Base-by-base conservation (phyloP, 2,113 vertebrate genomes). In the Neopipo cinnamomea region DNA sequence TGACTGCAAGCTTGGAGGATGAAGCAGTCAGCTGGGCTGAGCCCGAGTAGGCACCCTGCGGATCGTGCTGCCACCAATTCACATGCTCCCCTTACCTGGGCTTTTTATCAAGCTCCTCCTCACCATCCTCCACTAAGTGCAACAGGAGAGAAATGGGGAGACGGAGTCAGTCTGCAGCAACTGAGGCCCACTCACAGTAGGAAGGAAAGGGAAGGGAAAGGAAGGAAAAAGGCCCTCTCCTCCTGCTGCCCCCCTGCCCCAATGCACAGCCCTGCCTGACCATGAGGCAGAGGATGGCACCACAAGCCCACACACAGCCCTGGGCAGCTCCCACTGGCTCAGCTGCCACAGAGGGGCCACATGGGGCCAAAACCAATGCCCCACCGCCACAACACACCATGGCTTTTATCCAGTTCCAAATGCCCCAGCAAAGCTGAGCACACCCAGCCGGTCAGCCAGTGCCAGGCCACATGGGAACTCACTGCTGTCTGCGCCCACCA, bases 401-500 rank as follows among this genome's bases (percentile, higher is more conserved):
- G 0, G 35, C 39, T 56, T 65, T n/a, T 28, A 31, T 12, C 6
- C 0, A 1, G 11, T 23, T 84, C 52, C 55, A 63, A 25, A 0
- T 25, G 11, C 14, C 9, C 68, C 2, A 4, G n/a, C 65, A 62
- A 83, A 85, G 35, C 12, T 1, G 0, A 22, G 53, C 62, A 82
- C 30, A 5, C 4, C 13, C 16, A 49, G 65, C 42, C 35, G 2
- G 27, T 3, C 66, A 41, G 37, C 7, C 72, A 77, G 39, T 2
- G 0, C 63, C 4, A 5, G 65, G 11, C 25, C 79, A n/a, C 4
- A 5, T 0, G 1, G 56, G 84, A 76, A 99, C 99, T 99, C 99
- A 99, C 99, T 99, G 98, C 98, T 98, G 93, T 98, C 98, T 62
- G 99, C 99, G 98, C 99, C 99, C 41, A 98, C 99, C 97, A 99